phyloP scores from a whole-genome alignment of 2,888 invertebrate species.

The Scrobipalpa costella region DNA sequence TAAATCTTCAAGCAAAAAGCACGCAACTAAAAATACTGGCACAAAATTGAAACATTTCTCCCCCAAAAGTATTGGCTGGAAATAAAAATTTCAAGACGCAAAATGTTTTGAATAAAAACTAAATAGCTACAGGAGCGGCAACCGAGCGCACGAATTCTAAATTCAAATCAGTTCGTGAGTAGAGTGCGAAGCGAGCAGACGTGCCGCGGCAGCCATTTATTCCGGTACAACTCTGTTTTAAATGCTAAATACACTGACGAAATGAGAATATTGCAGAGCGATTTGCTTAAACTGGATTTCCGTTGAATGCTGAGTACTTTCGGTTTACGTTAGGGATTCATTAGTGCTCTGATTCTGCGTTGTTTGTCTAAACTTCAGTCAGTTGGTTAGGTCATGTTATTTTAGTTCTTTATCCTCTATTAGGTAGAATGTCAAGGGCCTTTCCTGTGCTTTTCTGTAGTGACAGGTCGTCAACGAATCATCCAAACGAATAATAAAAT shows the following conservation, averaged over 20 bases:
- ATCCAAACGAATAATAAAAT: no score
- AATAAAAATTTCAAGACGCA: conserved; percentile 35
- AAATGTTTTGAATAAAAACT: conserved; percentile 41
- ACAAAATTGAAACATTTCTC: conserved; percentile 12
- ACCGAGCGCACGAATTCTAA: conserved; percentile 66
- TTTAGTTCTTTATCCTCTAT: not conserved
- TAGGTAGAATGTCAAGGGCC: no score
- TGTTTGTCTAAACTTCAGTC: not conserved
- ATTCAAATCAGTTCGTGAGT: conserved; percentile 79
- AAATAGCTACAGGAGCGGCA: conserved; percentile 51
- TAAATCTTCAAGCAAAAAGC: not conserved
- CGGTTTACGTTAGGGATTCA: conserved; percentile 48
- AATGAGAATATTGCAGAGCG: conserved; percentile 64
- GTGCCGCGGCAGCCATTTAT: conserved; percentile 68
- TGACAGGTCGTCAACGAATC: no score
- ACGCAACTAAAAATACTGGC: not conserved
- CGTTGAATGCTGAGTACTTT: conserved; percentile 53
- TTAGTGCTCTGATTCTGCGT: conserved; percentile 28
- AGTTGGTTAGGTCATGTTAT: conserved; percentile 1
- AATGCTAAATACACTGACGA: conserved; percentile 69
- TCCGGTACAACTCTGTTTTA: conserved; percentile 69
- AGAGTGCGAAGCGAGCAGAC: conserved; percentile 68
- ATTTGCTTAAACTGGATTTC: conserved; percentile 67
- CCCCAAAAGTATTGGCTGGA: conserved; percentile 24
- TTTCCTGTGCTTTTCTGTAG: no score